Evolutionary conservation across 2,113 vertebrate genomes (phyloP).

Genomic region (Strigops habroptila): DNA sequence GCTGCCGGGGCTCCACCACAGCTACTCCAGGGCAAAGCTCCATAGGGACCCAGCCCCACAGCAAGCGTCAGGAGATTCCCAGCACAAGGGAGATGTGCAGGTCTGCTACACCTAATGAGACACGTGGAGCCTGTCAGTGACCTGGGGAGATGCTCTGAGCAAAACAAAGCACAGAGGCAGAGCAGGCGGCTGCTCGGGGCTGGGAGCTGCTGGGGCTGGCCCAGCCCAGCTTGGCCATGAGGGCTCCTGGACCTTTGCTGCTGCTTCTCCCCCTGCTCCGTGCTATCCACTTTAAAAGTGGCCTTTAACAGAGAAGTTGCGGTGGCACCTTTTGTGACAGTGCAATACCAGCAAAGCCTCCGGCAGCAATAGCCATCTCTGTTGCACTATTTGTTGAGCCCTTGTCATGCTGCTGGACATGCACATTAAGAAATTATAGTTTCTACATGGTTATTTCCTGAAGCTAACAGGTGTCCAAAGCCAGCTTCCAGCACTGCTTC

Average conservation of each 20-base stretch:
- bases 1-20: background rate
- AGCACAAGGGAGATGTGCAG: background rate
- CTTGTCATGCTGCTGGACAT: background rate
- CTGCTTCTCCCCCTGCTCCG: accelerated
- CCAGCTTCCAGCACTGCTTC: background rate
- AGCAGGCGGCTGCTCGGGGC: background rate
- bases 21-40: background rate
- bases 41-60: background rate
- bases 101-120: background rate
- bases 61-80: background rate
- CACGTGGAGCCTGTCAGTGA: background rate
- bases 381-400: background rate
- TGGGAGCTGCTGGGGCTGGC: no score
- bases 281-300: background rate
- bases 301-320: background rate
- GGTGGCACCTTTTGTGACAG: background rate
- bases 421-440: background rate
- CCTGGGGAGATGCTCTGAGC: background rate
- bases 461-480: slow-evolving; percentile 19
- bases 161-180: background rate
- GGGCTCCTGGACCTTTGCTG: background rate
- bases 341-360: background rate
- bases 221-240: background rate
- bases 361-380: background rate
- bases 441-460: background rate